These are phyloP conservation scores for Trypoxylus dichotomus DNA, from an alignment of 1,140 invertebrate species.

Conservation along the genomic window DNA sequence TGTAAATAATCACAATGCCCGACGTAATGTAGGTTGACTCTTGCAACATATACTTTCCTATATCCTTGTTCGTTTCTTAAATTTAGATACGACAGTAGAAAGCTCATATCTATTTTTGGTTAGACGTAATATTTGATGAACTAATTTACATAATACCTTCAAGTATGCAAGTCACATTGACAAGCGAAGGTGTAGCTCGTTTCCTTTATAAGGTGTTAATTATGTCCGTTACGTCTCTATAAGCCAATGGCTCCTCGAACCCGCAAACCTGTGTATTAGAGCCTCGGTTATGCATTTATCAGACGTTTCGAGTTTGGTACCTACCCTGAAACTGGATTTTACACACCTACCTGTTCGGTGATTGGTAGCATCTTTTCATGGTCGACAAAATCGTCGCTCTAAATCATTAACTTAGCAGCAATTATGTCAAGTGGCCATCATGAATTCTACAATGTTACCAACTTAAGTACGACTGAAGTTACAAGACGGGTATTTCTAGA, in stretches of 20 bases:
- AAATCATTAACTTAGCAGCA: neutral
- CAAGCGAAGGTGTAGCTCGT: neutral
- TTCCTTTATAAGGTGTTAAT: slow-evolving; percentile 7
- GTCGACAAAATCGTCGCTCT: neutral
- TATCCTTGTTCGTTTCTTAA: too few species aligned
- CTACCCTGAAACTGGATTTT: slow-evolving; percentile 26
- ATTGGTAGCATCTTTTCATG: slow-evolving; percentile 26
- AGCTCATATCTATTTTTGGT: too few species aligned
- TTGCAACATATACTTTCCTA: too few species aligned
- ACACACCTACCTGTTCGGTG: slow-evolving; percentile 26
- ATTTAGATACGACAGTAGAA: too few species aligned
- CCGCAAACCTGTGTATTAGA: neutral
- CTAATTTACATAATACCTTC: neutral
- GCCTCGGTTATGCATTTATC: too few species aligned
- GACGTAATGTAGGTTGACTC: too few species aligned
- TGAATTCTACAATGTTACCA: slow-evolving; percentile 22
- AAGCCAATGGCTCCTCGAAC: neutral
- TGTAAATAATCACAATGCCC: too few species aligned
- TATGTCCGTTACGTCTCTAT: neutral
- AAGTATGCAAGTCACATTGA: neutral
- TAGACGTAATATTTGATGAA: neutral
- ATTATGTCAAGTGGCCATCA: slow-evolving; percentile 23
- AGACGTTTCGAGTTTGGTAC: neutral
- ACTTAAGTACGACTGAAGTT: neutral
- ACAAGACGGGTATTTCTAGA: neutral